Percentiles rank a stretch among this genome's conserved stretches.
These are phyloP conservation scores for Diploptera punctata DNA, from an alignment of 2,888 invertebrate species.

Conservation along the genomic window DNA sequence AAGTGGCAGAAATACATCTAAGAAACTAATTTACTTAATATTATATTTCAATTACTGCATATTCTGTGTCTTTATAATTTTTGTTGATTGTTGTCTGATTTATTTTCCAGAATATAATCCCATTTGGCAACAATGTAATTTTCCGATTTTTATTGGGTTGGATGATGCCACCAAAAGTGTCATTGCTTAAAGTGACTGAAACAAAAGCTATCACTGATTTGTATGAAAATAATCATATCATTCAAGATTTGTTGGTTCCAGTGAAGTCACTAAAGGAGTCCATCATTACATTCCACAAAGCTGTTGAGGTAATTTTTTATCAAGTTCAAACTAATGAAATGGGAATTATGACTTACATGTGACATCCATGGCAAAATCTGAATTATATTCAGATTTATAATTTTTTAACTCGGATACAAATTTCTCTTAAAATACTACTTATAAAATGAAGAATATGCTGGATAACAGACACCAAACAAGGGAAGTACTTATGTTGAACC, in stretches of 20 bases:
- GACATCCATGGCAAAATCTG: neutral
- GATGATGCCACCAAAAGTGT: slow-evolving; percentile 84
- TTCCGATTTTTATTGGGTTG: slow-evolving; percentile 80
- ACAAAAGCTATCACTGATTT: slow-evolving; percentile 70
- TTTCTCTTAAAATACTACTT: no score
- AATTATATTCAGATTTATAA: no score
- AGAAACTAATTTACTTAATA: no score
- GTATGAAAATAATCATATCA: slow-evolving; percentile 78
- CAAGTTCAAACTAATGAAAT: neutral
- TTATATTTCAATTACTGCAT: no score
- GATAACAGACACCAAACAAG: no score
- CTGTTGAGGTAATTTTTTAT: slow-evolving; percentile 66
- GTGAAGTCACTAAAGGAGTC: slow-evolving; percentile 65
- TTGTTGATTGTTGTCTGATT: no score
- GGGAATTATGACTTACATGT: neutral
- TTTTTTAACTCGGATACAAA: no score
- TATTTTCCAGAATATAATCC: slow-evolving; percentile 84
- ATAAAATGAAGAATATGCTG: no score
- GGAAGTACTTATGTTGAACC: no score
- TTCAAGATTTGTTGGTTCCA: slow-evolving; percentile 84
- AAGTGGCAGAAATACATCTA: no score
- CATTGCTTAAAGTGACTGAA: slow-evolving; percentile 79
- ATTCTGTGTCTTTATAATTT: no score
- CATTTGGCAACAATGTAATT: slow-evolving; percentile 77
- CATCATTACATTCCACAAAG: slow-evolving; percentile 68